Evolutionary conservation across 2,888 invertebrate species (phyloP), one percentile per base, ranked within the genome.

Genomic region (Camponotus fellah): DNA sequence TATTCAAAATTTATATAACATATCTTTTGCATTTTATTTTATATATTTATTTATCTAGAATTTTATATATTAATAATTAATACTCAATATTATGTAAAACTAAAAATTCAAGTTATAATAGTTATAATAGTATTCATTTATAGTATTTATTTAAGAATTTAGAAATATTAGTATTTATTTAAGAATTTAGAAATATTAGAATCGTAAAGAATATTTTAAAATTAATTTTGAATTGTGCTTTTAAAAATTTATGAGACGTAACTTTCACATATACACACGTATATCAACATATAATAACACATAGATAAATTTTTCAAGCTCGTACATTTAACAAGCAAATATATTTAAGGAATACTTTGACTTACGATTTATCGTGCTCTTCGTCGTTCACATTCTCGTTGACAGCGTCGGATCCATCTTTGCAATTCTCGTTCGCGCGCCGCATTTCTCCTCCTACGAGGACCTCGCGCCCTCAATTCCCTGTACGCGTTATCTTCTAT

Each of bases 331-430:
- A 14, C 26, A 26, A 26, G 26, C 26, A 32, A 66, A 43, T 68
- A 3, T 12, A 43, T 66, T 56, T 58, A 14, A 17, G 5, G 8
- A 14, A 6, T 17, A 14, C 46, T 71, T n/a, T 14, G 6, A 81
- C 3, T 53, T 5, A 2, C 26, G 1, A 49, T 81, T 26, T 74
- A 75, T 40, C 68, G 85, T 3, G 58, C 49, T n/a, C 46, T 64
- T 32, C 65, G 83, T 40, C 56, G 79, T n/a, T 76, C 72, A 65
- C 88, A 91, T 56, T 91, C 88, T n/a, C 79, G 62, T 10, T 86
- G 86, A 40, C 92, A 92, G 21, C 80, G 88, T 14, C 85, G 71
- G 0, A 92, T 87, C 92, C 92, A 92, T 6, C 83, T 85, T 69
- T 86, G 88, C 6, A 92, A 56, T 21, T 92, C 92, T 17, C 37